phyloP scores from a whole-genome alignment of 2,888 invertebrate genomes.

The Alsophila aescularia region DNA sequence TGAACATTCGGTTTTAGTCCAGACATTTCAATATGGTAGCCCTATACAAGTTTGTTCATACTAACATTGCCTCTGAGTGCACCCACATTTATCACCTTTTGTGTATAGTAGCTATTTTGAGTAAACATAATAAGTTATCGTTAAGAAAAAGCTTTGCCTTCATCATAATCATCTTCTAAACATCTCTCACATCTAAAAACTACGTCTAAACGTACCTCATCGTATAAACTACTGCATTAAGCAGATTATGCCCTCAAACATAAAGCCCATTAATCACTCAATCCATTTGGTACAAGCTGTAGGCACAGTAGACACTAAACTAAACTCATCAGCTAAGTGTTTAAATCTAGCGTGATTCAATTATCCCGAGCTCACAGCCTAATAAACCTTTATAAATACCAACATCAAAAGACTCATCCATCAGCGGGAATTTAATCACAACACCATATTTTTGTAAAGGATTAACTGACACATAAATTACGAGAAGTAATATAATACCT shows the following conservation, averaged over 20 bases:
- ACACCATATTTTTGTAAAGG: constrained; percentile 13
- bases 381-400: constrained; percentile 25
- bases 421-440: constrained; percentile 30
- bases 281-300: constrained; percentile 27
- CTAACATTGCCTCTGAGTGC: too few species aligned
- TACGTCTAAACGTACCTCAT: too few species aligned
- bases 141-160: too few species aligned
- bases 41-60: too few species aligned
- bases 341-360: constrained; percentile 28
- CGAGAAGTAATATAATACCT: neutral
- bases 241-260: constrained; percentile 11
- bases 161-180: too few species aligned
- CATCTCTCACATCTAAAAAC: too few species aligned
- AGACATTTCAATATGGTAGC: too few species aligned
- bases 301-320: constrained; percentile 11
- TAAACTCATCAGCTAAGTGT: constrained; percentile 34
- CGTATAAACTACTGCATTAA: too few species aligned
- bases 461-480: constrained; percentile 15
- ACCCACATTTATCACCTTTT: too few species aligned
- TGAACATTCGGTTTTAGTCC: too few species aligned
- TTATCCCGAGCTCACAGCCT: constrained; percentile 22
- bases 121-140: too few species aligned
- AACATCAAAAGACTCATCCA: constrained; percentile 30
- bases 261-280: constrained; percentile 9
- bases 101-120: too few species aligned